Conservation (phyloP, 2,888 invertebrate genomes). For the Frankliniella fusca region DNA sequence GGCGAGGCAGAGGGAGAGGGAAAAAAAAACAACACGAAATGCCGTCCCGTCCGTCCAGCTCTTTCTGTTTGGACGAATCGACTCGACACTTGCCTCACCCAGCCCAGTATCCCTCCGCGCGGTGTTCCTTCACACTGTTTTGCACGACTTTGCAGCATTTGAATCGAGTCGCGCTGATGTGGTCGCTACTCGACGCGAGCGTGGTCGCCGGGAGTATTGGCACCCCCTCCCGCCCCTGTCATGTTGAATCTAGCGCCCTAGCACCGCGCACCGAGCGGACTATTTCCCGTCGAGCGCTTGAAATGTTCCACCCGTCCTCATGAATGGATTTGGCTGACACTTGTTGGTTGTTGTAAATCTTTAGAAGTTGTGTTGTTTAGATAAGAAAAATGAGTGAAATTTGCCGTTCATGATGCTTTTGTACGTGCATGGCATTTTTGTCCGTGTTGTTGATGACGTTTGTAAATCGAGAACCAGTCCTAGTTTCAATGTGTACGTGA, state of each 20-base stretch:
- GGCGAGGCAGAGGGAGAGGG: not conserved
- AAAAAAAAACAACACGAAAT: not conserved
- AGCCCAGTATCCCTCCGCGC: not conserved
- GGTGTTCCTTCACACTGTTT: not conserved
- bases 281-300: not conserved
- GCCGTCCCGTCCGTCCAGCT: not conserved
- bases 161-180: too few relatives aligned
- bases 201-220: too few relatives aligned
- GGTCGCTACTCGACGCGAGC: too few relatives aligned
- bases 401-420: not conserved
- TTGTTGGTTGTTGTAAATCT: slow-evolving; percentile 18
- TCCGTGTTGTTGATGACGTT: not conserved
- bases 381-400: not conserved
- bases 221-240: too few relatives aligned
- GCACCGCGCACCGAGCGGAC: not conserved
- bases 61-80: not conserved
- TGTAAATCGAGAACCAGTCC: not conserved
- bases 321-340: slow-evolving; percentile 16
- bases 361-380: not conserved
- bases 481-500: not conserved
- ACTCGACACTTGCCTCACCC: not conserved
- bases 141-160: not conserved
- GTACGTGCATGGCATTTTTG: not conserved
- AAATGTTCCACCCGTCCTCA: slow-evolving; percentile 9
- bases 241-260: too few relatives aligned